A percentile compares a stretch with the other conserved stretches of the same genome.
phyloP scores from a whole-genome alignment of 2,797 vertebrate genomes.

The Lutjanus argentimaculatus region DNA sequence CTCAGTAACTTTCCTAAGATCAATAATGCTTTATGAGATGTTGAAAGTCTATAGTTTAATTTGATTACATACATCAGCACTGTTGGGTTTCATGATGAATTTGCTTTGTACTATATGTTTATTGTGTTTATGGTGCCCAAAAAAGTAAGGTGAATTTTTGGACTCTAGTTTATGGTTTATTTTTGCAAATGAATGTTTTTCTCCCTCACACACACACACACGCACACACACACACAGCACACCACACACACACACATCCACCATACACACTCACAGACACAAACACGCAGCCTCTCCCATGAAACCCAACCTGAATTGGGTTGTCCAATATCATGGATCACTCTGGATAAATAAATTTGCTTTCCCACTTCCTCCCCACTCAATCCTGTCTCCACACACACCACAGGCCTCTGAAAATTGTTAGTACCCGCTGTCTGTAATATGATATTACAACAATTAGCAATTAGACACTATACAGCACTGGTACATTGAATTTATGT shows the following conservation, averaged over 20 bases:
- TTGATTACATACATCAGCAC: conserved; percentile 21
- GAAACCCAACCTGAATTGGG: conserved; percentile 52
- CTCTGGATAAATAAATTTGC: conserved; percentile 64
- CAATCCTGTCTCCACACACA: conserved; percentile 11
- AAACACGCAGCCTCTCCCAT: conserved; percentile 13
- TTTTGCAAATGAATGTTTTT: not conserved
- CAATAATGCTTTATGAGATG: conserved; percentile 43
- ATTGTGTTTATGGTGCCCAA: not conserved
- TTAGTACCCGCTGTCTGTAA: conserved; percentile 70
- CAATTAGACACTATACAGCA: conserved; percentile 69
- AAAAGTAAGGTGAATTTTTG: not conserved
- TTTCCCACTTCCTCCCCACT: conserved; percentile 42
- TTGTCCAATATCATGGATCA: conserved; percentile 61
- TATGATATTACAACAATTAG: conserved; percentile 84
- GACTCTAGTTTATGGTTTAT: conserved; percentile 14
- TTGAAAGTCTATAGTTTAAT: conserved; percentile 34
- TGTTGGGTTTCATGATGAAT: conserved; percentile 29
- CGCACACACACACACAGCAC: not conserved
- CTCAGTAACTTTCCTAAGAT: conserved; percentile 21
- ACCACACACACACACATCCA: not conserved
- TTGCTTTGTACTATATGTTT: conserved; percentile 8
- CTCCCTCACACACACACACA: not conserved
- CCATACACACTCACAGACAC: not conserved
- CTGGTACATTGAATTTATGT: conserved; percentile 73
- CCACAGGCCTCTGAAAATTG: conserved; percentile 55